phyloP scores from a whole-genome alignment of 2,888 invertebrate genomes.

The Calameuta pallipes region DNA sequence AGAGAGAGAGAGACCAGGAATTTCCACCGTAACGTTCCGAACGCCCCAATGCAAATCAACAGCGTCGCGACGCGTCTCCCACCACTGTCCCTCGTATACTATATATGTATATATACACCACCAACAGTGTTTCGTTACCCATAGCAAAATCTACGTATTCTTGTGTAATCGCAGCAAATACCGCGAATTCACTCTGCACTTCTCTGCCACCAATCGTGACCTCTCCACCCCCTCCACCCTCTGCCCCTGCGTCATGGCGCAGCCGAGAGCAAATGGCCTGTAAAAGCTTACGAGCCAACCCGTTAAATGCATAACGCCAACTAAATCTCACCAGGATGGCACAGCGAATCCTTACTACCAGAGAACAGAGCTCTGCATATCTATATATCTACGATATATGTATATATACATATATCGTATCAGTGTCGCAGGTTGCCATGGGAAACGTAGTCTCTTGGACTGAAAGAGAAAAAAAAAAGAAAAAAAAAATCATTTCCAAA shows the following conservation, averaged over 20 bases:
- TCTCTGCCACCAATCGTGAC: neutral
- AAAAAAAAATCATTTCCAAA: neutral
- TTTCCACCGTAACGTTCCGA: neutral
- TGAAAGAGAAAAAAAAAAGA: too few species aligned
- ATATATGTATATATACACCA: neutral
- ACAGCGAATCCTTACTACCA: neutral
- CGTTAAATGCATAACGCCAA: neutral
- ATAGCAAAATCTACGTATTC: neutral
- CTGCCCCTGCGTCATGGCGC: neutral
- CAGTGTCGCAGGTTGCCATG: neutral
- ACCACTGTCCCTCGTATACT: neutral
- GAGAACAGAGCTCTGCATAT: neutral
- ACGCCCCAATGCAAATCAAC: neutral
- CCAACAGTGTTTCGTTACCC: neutral
- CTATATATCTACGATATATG: neutral
- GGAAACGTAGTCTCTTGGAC: neutral
- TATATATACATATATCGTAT: neutral
- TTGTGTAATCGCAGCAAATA: neutral
- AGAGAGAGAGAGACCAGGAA: neutral
- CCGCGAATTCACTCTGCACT: neutral
- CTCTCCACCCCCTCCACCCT: rapidly evolving
- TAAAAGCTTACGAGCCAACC: neutral
- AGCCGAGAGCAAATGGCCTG: neutral
- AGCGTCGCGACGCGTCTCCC: neutral
- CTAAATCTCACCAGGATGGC: neutral